Base-by-base conservation (phyloP, 2,113 vertebrate genomes). In the Charadrius vociferus region DNA sequence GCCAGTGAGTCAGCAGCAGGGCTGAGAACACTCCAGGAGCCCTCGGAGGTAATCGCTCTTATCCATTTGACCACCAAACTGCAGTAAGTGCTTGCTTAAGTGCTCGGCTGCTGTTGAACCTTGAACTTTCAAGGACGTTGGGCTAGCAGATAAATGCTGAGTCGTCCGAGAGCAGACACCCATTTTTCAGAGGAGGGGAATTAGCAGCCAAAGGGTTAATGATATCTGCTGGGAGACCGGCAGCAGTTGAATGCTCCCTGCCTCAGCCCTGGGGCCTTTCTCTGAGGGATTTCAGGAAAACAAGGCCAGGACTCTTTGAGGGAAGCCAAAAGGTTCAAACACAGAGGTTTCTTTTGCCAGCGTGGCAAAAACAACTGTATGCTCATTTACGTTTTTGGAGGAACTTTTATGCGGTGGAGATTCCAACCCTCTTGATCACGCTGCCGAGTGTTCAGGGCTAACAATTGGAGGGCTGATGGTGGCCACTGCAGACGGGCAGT, bases 21-120 rank as follows among this genome's bases (percentile, higher is more conserved):
- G 59, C 59, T 91, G 43, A 79, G 70, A 91, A 59, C 65, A 62
- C 63, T 88, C 79, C 14, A 62, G 63, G 32, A 94, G 62, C 50
- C 87, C 62, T 90, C 3, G 1, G 63, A 86, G 75, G 59, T 92
- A 86, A 88, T 92, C 0, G 3, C 63, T 94, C 15, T 96, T 93
- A 92, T 67, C 85, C 82, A 4, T 95, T 81, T 95, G 95, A 81
- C 85, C 88, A 92, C 75, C 86, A 81, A 83, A 74, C 82, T 92
- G 39, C 78, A 56, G 78, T 61, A 95, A 96, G 81, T 73, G 80
- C 66, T 89, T 89, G 45, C 58, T 87, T 93, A 94, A 96, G 89
- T 94, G 78, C 91, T 91, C 4, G 10, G 82, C 58, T 90, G 78
- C 50, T 94, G 84, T 93, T 91, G 89, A 97, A 93, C 93, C 87